These are phyloP conservation scores for Diarsia dahlii DNA, from an alignment of 2,888 invertebrate species.

Conservation along the genomic window DNA sequence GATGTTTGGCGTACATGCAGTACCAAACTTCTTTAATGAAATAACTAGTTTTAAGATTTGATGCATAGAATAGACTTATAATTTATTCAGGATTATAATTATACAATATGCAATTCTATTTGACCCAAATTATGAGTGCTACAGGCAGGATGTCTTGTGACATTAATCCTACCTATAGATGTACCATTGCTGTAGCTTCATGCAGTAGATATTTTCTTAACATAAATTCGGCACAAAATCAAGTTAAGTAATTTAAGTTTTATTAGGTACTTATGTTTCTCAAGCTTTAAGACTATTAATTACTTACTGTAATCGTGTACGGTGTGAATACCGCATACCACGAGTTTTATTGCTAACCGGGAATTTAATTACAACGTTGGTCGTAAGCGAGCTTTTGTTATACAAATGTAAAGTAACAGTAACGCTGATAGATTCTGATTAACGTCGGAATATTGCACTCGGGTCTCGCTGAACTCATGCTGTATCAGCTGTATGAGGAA, in stretches of 20 bases:
- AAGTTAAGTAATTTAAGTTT: conserved; percentile 31
- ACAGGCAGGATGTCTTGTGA: no score
- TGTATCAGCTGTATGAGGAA: no score
- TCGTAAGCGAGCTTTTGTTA: conserved; percentile 73
- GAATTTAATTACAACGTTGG: conserved; percentile 74
- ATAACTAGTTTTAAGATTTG: neutral
- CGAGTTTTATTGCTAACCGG: conserved; percentile 67
- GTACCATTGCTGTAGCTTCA: no score
- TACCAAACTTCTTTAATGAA: conserved; percentile 10
- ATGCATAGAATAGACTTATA: neutral
- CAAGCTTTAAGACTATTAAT: conserved; percentile 48
- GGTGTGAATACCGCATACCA: conserved; percentile 71
- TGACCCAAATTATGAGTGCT: no score
- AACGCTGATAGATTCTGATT: conserved; percentile 75
- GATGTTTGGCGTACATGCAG: neutral
- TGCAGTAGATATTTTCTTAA: neutral
- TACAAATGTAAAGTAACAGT: conserved; percentile 75
- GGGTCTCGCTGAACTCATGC: conserved; percentile 12
- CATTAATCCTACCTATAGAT: no score
- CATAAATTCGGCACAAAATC: neutral
- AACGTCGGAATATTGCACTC: conserved; percentile 63
- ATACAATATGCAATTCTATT: no score
- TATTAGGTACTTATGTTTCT: conserved; percentile 36
- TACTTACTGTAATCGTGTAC: conserved; percentile 23
- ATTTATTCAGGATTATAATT: no score